These are phyloP conservation scores for Thera britannica DNA, from an alignment of 2,888 invertebrate genomes.

Conservation along the genomic window DNA sequence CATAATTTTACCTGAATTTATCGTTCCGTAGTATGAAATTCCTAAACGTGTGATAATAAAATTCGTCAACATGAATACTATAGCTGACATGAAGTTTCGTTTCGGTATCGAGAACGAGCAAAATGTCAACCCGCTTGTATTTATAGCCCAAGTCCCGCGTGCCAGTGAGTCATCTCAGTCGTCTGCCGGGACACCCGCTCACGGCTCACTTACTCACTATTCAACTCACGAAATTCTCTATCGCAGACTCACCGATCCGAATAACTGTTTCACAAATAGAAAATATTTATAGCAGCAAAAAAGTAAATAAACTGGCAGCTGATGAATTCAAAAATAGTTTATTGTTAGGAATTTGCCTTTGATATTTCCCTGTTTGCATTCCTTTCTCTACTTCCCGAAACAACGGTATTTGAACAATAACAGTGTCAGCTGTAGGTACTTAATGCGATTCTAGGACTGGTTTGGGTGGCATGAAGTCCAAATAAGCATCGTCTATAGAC, in stretches of 20 bases:
- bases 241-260: conserved; percentile 51
- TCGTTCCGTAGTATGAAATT: background rate
- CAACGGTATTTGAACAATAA: conserved; percentile 19
- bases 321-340: conserved; percentile 30
- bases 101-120: conserved; percentile 73
- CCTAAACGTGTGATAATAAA: background rate
- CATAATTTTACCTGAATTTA: conserved; percentile 3
- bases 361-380: conserved; percentile 29
- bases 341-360: conserved; percentile 15
- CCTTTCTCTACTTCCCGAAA: conserved; percentile 25
- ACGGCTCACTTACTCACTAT: conserved; percentile 48
- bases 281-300: conserved; percentile 39
- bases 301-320: conserved; percentile 28
- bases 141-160: conserved; percentile 70
- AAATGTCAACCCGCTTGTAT: conserved; percentile 80
- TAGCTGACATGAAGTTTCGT: conserved; percentile 54
- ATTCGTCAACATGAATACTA: conserved; percentile 17
- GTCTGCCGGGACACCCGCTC: conserved; percentile 76
- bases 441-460: background rate
- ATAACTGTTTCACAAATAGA: conserved; percentile 46
- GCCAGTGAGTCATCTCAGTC: conserved; percentile 73
- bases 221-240: conserved; percentile 52
- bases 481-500: background rate
- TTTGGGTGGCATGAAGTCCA: background rate
- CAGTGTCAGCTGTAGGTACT: conserved; percentile 1